Base-by-base conservation (phyloP, 2,888 invertebrate genomes). In the Oscheius sp. region DNA sequence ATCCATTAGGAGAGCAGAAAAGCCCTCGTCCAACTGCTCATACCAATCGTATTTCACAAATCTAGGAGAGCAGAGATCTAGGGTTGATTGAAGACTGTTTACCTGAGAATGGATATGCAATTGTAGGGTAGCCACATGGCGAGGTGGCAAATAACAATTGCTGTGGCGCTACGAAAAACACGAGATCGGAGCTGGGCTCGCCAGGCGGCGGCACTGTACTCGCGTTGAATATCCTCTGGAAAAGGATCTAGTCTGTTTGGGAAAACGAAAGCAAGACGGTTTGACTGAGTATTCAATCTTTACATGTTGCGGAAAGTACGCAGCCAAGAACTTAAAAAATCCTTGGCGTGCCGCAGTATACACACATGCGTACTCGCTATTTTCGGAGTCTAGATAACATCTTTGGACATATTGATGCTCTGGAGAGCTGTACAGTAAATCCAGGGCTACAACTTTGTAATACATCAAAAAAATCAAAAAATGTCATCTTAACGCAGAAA, bases 91-190 rank as follows among this genome's bases (percentile, higher is more conserved):
- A 21, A 21, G 21, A 21, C 4, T 42, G 42, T 55, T n/a, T 47
- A 77, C 82, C 78, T 75, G 13, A 82, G 60, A n/a, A 80, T 76
- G 59, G 82, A 82, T 11, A 86, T 75, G 57, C 84, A 73, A 74
- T 84, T 84, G 73, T 87, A 87, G 21, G 87, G 86, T 21, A 86
- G 79, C 87, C 86, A 87, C 35, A 87, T 75, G 21, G 77, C 73
- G 29, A 85, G 79, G 58, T 87, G 87, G 7, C 80, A 76, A 0
- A 80, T 65, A 2, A 86, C 84, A n/a, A 87, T 84, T 1, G 78
- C 76, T 37, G 86, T 80, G 1, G 86, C 85, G 21, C 83, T 84
- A 37, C 80, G 72, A 68, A 86, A 87, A 9, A 87, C 82, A 9
- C 83, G 79, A 9, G 84, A 85, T 50, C 85, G 80, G 9, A 79